These are phyloP conservation scores for Aleiodes alternator DNA, from an alignment of 2,888 invertebrate genomes.

Conservation along the genomic window DNA sequence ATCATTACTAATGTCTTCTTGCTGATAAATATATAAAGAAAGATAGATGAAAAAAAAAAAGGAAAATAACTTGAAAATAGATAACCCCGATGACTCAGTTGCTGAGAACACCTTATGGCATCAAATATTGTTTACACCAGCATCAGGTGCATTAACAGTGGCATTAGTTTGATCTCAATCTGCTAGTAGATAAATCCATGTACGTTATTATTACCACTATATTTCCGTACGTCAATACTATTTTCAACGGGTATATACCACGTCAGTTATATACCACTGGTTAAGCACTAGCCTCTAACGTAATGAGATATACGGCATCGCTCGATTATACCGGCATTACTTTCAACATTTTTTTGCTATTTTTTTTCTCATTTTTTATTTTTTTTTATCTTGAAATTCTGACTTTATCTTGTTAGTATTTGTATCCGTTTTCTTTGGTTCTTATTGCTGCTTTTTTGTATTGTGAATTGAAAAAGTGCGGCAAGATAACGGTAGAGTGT, in stretches of 20 bases:
- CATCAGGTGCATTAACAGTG: slow-evolving; percentile 16
- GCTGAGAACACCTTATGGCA: background rate
- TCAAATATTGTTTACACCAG: slow-evolving; percentile 11
- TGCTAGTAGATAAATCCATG: background rate
- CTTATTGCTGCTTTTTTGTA: background rate
- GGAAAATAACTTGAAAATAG: background rate
- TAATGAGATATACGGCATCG: too few relatives aligned
- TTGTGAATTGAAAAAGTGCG: slow-evolving; percentile 11
- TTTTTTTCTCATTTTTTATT: too few relatives aligned
- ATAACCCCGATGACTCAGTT: background rate
- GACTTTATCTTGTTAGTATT: background rate
- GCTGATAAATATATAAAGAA: background rate
- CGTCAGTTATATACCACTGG: too few relatives aligned
- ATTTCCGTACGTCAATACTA: slow-evolving; percentile 8
- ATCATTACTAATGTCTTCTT: slow-evolving; percentile 16
- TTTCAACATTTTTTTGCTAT: too few relatives aligned
- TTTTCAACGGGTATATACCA: too few relatives aligned
- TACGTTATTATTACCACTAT: background rate
- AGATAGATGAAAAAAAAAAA: background rate
- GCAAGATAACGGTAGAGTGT: slow-evolving; percentile 8
- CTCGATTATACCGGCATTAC: too few relatives aligned
- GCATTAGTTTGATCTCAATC: slow-evolving; percentile 20
- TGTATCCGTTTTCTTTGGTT: background rate
- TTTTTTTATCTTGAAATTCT: background rate
- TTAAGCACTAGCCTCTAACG: too few relatives aligned